Percentiles rank a stretch among this genome's conserved stretches.
These are phyloP conservation scores for Euplexia lucipara DNA, from an alignment of 2,888 invertebrate genomes.

Conservation along the genomic window DNA sequence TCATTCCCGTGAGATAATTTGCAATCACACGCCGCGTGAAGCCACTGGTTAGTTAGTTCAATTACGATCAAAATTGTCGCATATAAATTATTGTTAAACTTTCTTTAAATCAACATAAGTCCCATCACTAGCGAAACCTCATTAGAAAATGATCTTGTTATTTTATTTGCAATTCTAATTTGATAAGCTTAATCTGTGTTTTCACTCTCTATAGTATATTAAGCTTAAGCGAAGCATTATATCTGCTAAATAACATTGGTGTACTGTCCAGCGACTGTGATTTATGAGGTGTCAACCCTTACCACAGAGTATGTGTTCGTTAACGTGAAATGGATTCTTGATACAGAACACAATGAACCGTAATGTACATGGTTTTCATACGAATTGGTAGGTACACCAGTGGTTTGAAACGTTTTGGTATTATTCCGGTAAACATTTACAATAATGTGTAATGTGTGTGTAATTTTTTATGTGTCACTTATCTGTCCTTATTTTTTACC, in stretches of 20 bases:
- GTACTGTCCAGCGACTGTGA: constrained; percentile 10
- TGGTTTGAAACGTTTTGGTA: background rate
- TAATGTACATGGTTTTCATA: constrained; percentile 10
- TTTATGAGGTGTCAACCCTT: constrained; percentile 41
- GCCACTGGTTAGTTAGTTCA: too few relatives aligned
- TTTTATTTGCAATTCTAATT: background rate
- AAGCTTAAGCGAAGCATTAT: background rate
- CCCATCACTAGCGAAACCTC: background rate
- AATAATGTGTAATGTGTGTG: background rate
- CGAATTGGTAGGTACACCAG: background rate
- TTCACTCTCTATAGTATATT: too few relatives aligned
- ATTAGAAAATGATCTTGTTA: too few relatives aligned
- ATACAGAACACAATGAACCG: constrained; percentile 31
- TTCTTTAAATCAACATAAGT: too few relatives aligned
- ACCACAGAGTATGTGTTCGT: constrained; percentile 15
- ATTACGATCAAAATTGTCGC: too few relatives aligned
- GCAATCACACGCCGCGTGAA: too few relatives aligned
- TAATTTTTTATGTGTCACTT: too few relatives aligned
- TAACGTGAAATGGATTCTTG: constrained; percentile 46
- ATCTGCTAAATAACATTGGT: background rate
- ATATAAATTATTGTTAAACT: too few relatives aligned
- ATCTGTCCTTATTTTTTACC: too few relatives aligned
- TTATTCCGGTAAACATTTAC: background rate
- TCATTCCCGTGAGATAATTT: too few relatives aligned
- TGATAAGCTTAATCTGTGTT: background rate